A percentile compares a stretch with the other conserved stretches of the same genome.
Evolutionary conservation across 2,797 vertebrate species (phyloP).

Genomic region (Anabas testudineus): DNA sequence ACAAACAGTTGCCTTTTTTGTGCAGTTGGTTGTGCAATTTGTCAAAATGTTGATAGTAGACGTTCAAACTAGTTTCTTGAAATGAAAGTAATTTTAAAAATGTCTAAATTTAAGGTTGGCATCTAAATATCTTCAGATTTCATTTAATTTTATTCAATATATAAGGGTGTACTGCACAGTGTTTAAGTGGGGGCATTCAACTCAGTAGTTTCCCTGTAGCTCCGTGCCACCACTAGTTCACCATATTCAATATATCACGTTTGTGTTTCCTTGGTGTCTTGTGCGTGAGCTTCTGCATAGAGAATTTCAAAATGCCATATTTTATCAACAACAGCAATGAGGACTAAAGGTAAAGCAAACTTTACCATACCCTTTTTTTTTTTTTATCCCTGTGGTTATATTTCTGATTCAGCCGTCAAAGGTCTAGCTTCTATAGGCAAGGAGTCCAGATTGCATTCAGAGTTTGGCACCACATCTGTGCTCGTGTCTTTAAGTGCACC

Average conservation of each 20-base stretch:
- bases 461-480: conserved; percentile 86
- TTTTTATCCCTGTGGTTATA: conserved; percentile 83
- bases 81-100: conserved; percentile 4
- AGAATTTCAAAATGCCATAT: conserved; percentile 51
- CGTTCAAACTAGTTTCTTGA: conserved; percentile 40
- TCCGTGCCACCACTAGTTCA: conserved; percentile 35
- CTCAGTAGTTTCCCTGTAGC: conserved; percentile 35
- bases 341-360: conserved; percentile 52
- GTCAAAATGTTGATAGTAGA: conserved; percentile 8
- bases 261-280: conserved; percentile 34
- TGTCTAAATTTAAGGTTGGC: conserved; percentile 22
- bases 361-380: conserved; percentile 70
- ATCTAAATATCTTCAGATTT: conserved; percentile 18
- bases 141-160: neutral
- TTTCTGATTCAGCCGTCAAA: conserved; percentile 93
- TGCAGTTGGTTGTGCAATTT: conserved; percentile 8
- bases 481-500: conserved; percentile 85
- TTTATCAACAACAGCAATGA: conserved; percentile 82
- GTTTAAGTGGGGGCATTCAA: conserved; percentile 33
- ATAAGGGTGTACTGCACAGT: conserved; percentile 37
- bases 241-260: conserved; percentile 38
- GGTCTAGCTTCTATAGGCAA: conserved; percentile 90
- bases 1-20: conserved; percentile 54
- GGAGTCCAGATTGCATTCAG: conserved; percentile 88
- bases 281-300: conserved; percentile 53